Conservation (phyloP, 23 tunicate species). For the Halocynthia aurantium region DNA sequence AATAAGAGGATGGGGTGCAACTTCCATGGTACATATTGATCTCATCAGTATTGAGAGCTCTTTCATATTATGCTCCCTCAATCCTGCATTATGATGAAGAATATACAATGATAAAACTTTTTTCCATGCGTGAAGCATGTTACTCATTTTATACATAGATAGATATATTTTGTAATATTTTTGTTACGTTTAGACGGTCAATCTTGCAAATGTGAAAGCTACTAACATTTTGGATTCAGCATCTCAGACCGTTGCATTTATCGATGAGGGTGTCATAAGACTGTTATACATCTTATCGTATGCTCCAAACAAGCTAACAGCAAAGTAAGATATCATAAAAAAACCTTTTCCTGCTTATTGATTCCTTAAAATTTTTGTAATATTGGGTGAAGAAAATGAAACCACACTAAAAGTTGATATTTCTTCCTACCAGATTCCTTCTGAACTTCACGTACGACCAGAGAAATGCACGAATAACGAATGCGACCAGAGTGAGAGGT, state of each 20-base stretch:
- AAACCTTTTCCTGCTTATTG: background rate
- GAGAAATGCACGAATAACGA: slow-evolving; percentile 33
- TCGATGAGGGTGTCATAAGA: slow-evolving; percentile 32
- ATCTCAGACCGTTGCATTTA: background rate
- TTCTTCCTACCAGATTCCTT: slow-evolving; percentile 14
- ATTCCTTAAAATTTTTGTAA: slow-evolving; percentile 1
- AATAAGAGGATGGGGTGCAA: too few relatives aligned
- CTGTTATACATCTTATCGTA: slow-evolving; percentile 41
- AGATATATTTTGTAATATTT: background rate
- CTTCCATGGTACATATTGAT: too few relatives aligned
- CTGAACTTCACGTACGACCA: slow-evolving; percentile 27
- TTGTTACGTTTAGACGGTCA: slow-evolving; percentile 1
- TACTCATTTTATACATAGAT: background rate
- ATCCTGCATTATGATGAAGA: too few relatives aligned
- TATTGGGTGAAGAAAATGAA: too few relatives aligned
- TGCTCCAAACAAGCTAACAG: slow-evolving; percentile 32
- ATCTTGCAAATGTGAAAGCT: slow-evolving; percentile 10
- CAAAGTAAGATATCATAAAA: slow-evolving; percentile 26
- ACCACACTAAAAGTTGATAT: too few relatives aligned
- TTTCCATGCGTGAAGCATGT: too few relatives aligned
- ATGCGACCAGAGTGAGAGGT: slow-evolving; percentile 46
- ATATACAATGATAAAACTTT: too few relatives aligned
- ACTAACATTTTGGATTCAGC: background rate
- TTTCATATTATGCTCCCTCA: too few relatives aligned
- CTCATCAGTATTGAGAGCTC: too few relatives aligned